A percentile compares a stretch with the other conserved stretches of the same genome.
Conservation (phyloP, 2,888 invertebrate species). For the Campoplex capitator region DNA sequence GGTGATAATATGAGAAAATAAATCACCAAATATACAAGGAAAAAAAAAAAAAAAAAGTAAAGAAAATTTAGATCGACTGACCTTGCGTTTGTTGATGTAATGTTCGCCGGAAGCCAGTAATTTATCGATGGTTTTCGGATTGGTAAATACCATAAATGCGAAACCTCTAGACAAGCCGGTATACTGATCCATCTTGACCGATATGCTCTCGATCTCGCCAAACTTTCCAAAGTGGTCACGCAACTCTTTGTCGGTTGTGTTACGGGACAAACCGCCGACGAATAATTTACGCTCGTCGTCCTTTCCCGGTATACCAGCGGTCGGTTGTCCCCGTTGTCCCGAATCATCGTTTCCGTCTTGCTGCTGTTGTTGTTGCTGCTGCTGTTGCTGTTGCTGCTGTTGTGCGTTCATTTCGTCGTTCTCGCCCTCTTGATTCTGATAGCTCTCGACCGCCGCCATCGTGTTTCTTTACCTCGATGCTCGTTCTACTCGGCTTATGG, state of each 20-base stretch:
- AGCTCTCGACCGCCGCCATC: slow-evolving; percentile 83
- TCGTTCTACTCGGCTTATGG: slow-evolving; percentile 60
- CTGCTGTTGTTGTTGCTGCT: slow-evolving; percentile 61
- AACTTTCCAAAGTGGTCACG: slow-evolving; percentile 88
- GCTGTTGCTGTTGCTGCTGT: slow-evolving; percentile 60
- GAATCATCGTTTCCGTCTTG: slow-evolving; percentile 73
- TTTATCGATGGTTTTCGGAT: slow-evolving; percentile 86
- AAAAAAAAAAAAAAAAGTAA: slow-evolving; percentile 23
- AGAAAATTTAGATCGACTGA: slow-evolving; percentile 67
- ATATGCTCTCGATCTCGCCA: slow-evolving; percentile 88
- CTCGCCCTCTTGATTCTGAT: slow-evolving; percentile 78
- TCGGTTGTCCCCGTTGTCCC: slow-evolving; percentile 79
- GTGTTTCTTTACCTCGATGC: slow-evolving; percentile 70
- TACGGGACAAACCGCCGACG: slow-evolving; percentile 88
- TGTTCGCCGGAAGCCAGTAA: slow-evolving; percentile 86
- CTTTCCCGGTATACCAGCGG: slow-evolving; percentile 84
- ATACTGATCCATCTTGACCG: slow-evolving; percentile 88
- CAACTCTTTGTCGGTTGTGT: slow-evolving; percentile 87
- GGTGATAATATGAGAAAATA: slow-evolving; percentile 31
- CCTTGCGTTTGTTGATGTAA: slow-evolving; percentile 87
- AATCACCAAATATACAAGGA: background rate
- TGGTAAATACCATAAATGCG: slow-evolving; percentile 88
- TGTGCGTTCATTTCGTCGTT: slow-evolving; percentile 73
- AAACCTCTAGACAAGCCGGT: slow-evolving; percentile 88
- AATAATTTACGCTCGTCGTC: slow-evolving; percentile 88